phyloP scores from a whole-genome alignment of 2,888 invertebrate species.

The Sycophila texana region DNA sequence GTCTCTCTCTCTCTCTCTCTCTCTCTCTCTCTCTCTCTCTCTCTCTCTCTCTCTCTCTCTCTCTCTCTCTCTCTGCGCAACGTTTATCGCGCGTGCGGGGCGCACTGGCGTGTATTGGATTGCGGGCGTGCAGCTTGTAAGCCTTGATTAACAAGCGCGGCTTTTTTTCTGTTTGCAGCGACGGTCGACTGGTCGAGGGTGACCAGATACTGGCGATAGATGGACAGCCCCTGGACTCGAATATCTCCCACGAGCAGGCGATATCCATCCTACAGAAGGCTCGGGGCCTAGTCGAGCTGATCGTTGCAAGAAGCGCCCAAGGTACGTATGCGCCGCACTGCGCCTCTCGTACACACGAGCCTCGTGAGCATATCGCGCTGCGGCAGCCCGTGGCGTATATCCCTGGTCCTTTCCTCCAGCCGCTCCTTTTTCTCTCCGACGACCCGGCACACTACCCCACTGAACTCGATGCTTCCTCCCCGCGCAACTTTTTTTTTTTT shows the following conservation, averaged over 20 bases:
- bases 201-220: conserved; percentile 92
- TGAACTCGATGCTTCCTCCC: too few relatives aligned
- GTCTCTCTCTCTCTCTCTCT: too few relatives aligned
- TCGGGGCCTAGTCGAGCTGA: conserved; percentile 83
- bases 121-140: too few relatives aligned
- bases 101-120: neutral
- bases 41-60: too few relatives aligned
- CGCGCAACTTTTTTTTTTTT: neutral
- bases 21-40: too few relatives aligned
- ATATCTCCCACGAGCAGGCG: conserved; percentile 90
- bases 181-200: conserved; percentile 84
- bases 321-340: conserved; percentile 64
- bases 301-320: conserved; percentile 79
- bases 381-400: neutral
- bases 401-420: too few relatives aligned
- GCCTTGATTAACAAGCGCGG: too few relatives aligned
- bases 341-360: neutral
- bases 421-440: neutral
- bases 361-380: neutral
- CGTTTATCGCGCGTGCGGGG: neutral
- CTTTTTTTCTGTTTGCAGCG: conserved; percentile 75
- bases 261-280: conserved; percentile 86
- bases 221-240: conserved; percentile 85
- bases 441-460: too few relatives aligned
- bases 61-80: neutral